phyloP scores from a whole-genome alignment of 2,888 invertebrate genomes.

The Lydus trimaculatus region DNA sequence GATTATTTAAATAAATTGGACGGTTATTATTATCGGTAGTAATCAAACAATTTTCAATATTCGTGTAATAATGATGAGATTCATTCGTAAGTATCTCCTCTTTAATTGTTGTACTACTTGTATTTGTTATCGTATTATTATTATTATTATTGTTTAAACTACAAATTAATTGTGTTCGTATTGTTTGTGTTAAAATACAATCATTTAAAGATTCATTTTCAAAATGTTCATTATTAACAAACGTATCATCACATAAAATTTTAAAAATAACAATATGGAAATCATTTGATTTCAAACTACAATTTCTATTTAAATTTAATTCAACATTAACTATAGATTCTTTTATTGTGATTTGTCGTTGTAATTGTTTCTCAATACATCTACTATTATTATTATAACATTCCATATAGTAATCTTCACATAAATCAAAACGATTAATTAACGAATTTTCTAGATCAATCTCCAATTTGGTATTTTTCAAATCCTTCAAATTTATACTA shows the following conservation, averaged over 20 bases:
- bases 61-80: background rate
- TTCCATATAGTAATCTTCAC: background rate
- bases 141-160: background rate
- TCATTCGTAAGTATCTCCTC: background rate
- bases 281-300: conserved; percentile 1
- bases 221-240: conserved; percentile 1
- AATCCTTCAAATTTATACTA: background rate
- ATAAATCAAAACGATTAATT: background rate
- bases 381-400: background rate
- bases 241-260: background rate
- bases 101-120: background rate
- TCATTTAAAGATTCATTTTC: conserved; percentile 10
- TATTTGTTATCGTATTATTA: too few relatives aligned
- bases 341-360: background rate
- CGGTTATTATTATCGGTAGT: background rate
- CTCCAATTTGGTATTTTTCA: background rate
- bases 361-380: background rate
- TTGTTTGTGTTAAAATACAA: conserved; percentile 11
- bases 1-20: background rate
- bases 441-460: background rate
- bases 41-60: background rate
- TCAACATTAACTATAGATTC: background rate
- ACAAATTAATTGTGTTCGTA: conserved; percentile 11
- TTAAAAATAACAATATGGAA: conserved; percentile 12
- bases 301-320: conserved; percentile 12